These are phyloP conservation scores for Aspidapion aeneum DNA, from an alignment of 2,888 invertebrate species.

Conservation along the genomic window DNA sequence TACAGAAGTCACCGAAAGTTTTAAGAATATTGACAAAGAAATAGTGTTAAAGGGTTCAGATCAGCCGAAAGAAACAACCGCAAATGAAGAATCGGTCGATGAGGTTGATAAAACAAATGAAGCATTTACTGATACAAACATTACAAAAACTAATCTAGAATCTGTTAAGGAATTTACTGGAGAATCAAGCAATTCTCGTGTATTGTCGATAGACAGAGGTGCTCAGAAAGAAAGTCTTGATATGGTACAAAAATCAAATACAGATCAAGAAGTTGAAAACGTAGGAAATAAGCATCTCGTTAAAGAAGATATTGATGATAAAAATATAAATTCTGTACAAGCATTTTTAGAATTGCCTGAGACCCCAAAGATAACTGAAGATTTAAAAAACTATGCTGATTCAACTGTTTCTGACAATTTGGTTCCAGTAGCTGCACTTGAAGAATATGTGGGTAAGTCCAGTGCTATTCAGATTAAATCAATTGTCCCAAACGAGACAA, in stretches of 20 bases:
- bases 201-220: no score
- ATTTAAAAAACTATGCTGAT: no score
- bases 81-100: background rate
- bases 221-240: no score
- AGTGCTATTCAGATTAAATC: background rate
- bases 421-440: background rate
- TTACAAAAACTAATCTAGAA: no score
- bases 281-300: background rate
- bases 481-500: no score
- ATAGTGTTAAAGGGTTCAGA: background rate
- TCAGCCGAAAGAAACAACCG: background rate
- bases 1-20: background rate
- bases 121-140: background rate
- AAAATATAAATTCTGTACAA: no score
- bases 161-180: background rate
- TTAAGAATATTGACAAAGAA: background rate
- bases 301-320: no score
- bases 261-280: background rate
- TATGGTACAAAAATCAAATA: no score
- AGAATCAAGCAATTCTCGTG: background rate
- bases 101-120: background rate
- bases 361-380: no score
- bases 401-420: no score
- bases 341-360: no score
- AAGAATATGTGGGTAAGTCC: background rate